Percentiles rank a stretch among this genome's conserved stretches.
These are phyloP conservation scores for Halichondria panicea DNA, from an alignment of 37 sponge, comb jelly and placozoan species.

Conservation along the genomic window DNA sequence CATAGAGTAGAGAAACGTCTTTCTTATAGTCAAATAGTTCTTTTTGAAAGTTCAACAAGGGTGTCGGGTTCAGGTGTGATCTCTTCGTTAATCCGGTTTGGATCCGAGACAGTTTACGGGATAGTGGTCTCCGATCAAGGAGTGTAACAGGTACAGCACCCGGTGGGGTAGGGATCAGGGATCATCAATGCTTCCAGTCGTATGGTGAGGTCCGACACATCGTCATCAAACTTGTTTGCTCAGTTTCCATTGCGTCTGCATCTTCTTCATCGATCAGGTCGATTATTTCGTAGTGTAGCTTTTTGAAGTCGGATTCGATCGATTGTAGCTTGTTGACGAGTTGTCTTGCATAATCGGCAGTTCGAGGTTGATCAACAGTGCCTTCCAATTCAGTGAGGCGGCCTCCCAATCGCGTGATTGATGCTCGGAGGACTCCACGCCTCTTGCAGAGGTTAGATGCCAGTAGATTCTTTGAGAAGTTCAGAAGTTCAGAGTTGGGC, in stretches of 20 bases:
- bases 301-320: constrained; percentile 25
- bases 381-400: constrained; percentile 31
- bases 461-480: background rate
- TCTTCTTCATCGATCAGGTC: constrained; percentile 27
- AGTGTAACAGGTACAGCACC: background rate
- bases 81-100: constrained; percentile 3
- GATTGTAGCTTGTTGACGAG: constrained; percentile 22
- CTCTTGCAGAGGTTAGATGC: constrained; percentile 28
- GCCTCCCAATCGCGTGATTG: constrained; percentile 8
- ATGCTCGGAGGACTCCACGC: constrained; percentile 26
- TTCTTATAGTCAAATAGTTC: constrained; percentile 43
- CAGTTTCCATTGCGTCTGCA: constrained; percentile 1
- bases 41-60: constrained; percentile 23
- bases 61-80: constrained; percentile 14
- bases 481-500: background rate
- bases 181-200: constrained; percentile 20
- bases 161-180: background rate
- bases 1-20: constrained; percentile 34
- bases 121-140: constrained; percentile 7
- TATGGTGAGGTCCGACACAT: constrained; percentile 6
- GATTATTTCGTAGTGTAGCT: constrained; percentile 27
- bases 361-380: constrained; percentile 33
- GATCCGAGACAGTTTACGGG: constrained; percentile 24
- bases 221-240: constrained; percentile 36
- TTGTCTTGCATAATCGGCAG: constrained; percentile 25